Base-by-base conservation (phyloP, 2,888 invertebrate genomes). In the Branchellion lobata region DNA sequence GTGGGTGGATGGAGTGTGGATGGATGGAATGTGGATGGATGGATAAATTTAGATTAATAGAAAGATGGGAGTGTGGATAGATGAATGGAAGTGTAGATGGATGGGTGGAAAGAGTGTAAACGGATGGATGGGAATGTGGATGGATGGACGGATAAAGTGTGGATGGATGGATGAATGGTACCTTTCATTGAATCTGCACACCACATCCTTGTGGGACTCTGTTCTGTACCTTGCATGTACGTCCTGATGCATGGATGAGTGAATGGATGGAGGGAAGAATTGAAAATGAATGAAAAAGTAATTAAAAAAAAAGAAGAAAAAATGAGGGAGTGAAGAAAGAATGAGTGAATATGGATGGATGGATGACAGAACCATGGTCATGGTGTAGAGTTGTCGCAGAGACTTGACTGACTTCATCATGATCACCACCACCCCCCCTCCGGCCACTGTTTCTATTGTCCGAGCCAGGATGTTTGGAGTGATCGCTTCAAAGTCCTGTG, bases 401-500 rank as follows among this genome's bases (percentile, higher is more conserved):
- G 97, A 97, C 79, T 91, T 90, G 85, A 99, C 90, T 0, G 93
- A 91, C 40, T 84, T 83, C 21, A 99, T 89, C 8, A 99, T 89
- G 81, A 99, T 90, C 74, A 97, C 92, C 24, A 90, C 85, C 79
- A 99, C 91, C 0, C 98, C 90, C n/a, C 95, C 95, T 31, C 98
- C 99, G 5, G 61, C 24, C 0, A 99, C 95, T 0, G 99, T 99
- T 90, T 99, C 99, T 82, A 99, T 91, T 0, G 98, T 97, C 78
- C 98, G 90, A 0, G 98, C 98, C 86, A 99, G 90, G 81, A 98
- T 89, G 89, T 99, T 99, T 0, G 99, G 98, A 0, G 97, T 98
- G 0, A 99, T 87, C 0, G 97, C 97, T 90, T 99, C 98, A 89
- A 96, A 97, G 87, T 97, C 96, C 92, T 94, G 87, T 0, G 83